A percentile compares a stretch with the other conserved stretches of the same genome.
phyloP scores from a whole-genome alignment of 2,797 vertebrate species.

The Sebastes cheni region DNA sequence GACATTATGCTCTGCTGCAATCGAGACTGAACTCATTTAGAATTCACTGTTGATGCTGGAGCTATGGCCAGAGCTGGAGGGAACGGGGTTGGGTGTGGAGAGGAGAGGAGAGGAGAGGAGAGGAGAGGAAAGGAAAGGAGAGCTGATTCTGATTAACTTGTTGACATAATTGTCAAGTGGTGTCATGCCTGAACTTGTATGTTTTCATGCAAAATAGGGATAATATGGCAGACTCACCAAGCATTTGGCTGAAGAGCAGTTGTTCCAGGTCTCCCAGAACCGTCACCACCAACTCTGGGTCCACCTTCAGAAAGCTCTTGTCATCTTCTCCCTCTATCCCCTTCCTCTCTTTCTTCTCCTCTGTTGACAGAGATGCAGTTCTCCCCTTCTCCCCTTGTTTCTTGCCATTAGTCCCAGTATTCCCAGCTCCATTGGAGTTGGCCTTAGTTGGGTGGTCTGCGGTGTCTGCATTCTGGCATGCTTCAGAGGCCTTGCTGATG shows the following conservation, averaged over 20 bases:
- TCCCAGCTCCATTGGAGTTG: constrained; percentile 73
- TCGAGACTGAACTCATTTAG: constrained; percentile 64
- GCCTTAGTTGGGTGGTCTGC: constrained; percentile 76
- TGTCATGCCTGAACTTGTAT: constrained; percentile 2
- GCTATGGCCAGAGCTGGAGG: constrained; percentile 36
- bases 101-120: not conserved
- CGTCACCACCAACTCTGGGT: constrained; percentile 96
- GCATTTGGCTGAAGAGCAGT: constrained; percentile 96
- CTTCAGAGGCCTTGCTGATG: constrained; percentile 89
- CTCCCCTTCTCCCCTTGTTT: constrained; percentile 64
- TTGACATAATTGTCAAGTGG: not conserved
- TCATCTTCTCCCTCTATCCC: constrained; percentile 85
- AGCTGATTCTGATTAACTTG: not conserved
- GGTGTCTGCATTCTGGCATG: constrained; percentile 51
- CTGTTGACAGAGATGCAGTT: constrained; percentile 51
- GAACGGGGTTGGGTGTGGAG: constrained; percentile 51
- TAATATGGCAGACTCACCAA: constrained; percentile 86
- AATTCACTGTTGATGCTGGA: constrained; percentile 62
- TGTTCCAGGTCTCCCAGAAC: constrained; percentile 97
- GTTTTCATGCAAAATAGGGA: not conserved
- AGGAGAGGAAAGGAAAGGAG: not conserved
- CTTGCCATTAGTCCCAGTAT: constrained; percentile 56
- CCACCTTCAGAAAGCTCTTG: constrained; percentile 94
- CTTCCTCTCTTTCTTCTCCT: constrained; percentile 78
- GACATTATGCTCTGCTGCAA: constrained; percentile 51